Base-by-base conservation (phyloP, 2,888 invertebrate genomes). In the Xanthia togata region DNA sequence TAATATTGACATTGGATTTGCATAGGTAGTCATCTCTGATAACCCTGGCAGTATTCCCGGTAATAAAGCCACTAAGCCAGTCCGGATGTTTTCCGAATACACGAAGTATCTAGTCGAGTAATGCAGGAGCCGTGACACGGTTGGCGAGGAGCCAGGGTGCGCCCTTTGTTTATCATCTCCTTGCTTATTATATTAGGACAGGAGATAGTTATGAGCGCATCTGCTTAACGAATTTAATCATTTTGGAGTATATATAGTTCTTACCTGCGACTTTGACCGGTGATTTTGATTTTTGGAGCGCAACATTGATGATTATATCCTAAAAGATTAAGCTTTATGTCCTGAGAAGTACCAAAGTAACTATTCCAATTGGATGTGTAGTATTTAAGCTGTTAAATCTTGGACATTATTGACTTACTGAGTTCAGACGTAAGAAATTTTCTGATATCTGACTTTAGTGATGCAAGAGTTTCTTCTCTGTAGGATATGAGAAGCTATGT, bases 71-170 rank as follows among this genome's bases (percentile, higher is more conserved):
- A 44, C 70, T 73, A 77, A 73, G 59, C 35, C n/a, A 31, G 73
- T 77, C 75, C 82, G 84, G 78, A 87, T 86, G 83, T 82, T 82
- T 79, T 70, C 70, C 63, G n/a, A 75, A 84, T 86, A 79, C 72
- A 64, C 38, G 4, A 70, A 63, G 60, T 85, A 76, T 82, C 71
- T 72, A 81, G 70, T 26, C 35, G 63, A 55, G 31, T 60, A 63
- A 50, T 60, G 11, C 62, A 44, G 64, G 38, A 82, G 72, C 91
- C 91, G 50, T 91, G 92, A 90, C 91, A 89, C 80, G 68, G 72
- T 92, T 91, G 92, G 92, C 85, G 38, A 62, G 69, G 62, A 76
- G 90, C 92, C 92, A 90, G 85, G 60, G 17, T 44, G 35, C 83
- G 81, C 75, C 85, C 84, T 86, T 84, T 88, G 84, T 88, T 79